These are phyloP conservation scores for Oreonectes daqikongensis DNA, from an alignment of 2,797 vertebrate genomes.

Conservation along the genomic window DNA sequence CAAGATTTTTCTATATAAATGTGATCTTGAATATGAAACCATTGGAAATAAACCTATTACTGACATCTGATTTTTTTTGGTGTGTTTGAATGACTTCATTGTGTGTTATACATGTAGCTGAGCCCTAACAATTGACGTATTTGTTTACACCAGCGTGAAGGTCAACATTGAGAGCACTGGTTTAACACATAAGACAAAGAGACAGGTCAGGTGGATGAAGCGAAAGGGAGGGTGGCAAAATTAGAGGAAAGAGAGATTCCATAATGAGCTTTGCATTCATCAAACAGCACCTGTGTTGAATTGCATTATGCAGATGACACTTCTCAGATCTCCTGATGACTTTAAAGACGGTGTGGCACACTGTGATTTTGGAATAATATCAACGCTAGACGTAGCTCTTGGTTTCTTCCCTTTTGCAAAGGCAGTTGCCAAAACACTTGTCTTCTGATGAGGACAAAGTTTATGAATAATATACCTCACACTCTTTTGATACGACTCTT, in stretches of 20 bases:
- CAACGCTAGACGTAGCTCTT: constrained; percentile 4
- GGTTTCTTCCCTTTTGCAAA: constrained; percentile 16
- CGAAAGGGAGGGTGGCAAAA: constrained; percentile 21
- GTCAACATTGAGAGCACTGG: constrained; percentile 19
- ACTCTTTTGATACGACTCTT: constrained; percentile 55
- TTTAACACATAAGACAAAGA: constrained; percentile 42
- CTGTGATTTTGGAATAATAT: constrained; percentile 47
- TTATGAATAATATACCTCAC: constrained; percentile 41
- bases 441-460: constrained; percentile 21
- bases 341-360: constrained; percentile 54
- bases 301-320: constrained; percentile 58
- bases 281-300: constrained; percentile 57
- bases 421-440: constrained; percentile 25
- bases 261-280: constrained; percentile 58
- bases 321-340: constrained; percentile 60
- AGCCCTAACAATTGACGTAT: constrained; percentile 15
- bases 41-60: constrained; percentile 10
- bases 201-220: constrained; percentile 24
- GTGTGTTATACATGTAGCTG: neutral
- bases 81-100: neutral
- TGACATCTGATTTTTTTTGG: neutral
- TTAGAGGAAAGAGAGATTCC: constrained; percentile 26
- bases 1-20: neutral
- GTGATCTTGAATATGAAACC: neutral
- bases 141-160: constrained; percentile 19